Evolutionary conservation across 1,140 invertebrate species (phyloP), one percentile per base, ranked within the genome.

Genomic region (Anagrus nilaparvatae): DNA sequence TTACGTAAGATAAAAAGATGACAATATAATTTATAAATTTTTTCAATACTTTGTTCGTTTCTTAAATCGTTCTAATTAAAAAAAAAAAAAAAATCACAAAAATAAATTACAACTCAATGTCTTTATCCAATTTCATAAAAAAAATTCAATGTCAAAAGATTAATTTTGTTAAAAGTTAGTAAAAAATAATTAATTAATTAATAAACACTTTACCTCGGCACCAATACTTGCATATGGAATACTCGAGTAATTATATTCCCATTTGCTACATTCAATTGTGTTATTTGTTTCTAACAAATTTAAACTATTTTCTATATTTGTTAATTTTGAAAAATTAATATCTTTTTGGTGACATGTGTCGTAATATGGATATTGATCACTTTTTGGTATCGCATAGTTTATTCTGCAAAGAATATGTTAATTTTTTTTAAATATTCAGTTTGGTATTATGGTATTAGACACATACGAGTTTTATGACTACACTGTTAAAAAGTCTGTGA

Each of bases 171-270:
- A n/a, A n/a, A n/a, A n/a, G n/a, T n/a, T n/a, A n/a, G n/a, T n/a
- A n/a, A n/a, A n/a, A n/a, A n/a, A n/a, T 31, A 31, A 31, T 20
- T 27, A 4, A 17, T 14, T 5, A 25, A 19, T 14, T 21, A 38
- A 29, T 34, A 42, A 35, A 29, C 49, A 52, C 55, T 51, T 61
- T 56, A 73, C 71, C 67, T 74, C 70, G 37, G 60, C 56, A 30
- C 67, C 67, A 13, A 74, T 61, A 30, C 68, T 72, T 4, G 55
- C 47, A 35, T 73, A 73, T 3, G 69, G 68, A 34, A 72, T 63
- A 19, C 61, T 54, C 0, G 63, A 65, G 33, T 63, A 63, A 55
- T 76, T 68, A 50, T 74, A 76, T 36, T 71, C 65, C 71, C 72
- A 75, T 9, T 52, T 53, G 12, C 55, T 43, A 19, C 63, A 66